A percentile compares a stretch with the other conserved stretches of the same genome.
phyloP scores from a whole-genome alignment of 37 sponge, comb jelly and placozoan genomes.

The Lycopodina hypogea region DNA sequence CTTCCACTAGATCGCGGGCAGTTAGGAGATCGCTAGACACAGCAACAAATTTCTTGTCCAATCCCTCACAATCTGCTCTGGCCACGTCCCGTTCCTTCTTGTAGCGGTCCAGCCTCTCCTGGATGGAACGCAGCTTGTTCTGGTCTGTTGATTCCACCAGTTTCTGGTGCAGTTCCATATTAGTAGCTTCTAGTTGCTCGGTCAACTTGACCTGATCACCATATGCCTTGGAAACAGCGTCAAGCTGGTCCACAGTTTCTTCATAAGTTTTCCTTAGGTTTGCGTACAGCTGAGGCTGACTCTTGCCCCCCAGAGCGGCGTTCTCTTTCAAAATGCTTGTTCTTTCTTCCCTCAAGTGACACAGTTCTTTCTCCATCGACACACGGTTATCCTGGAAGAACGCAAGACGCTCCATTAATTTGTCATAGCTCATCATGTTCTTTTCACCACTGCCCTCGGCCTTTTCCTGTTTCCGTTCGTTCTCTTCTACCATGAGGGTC shows the following conservation, averaged over 20 bases:
- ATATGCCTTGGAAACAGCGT: background rate
- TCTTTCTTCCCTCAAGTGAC: conserved; percentile 38
- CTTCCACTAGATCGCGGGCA: background rate
- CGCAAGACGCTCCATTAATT: conserved; percentile 2
- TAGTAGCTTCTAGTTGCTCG: conserved; percentile 2
- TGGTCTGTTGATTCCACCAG: conserved; percentile 26
- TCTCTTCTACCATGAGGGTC: background rate
- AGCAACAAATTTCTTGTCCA: conserved; percentile 8
- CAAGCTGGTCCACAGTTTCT: background rate
- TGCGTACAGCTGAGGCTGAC: conserved; percentile 28
- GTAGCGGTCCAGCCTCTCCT: conserved; percentile 32
- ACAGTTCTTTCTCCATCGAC: conserved; percentile 38
- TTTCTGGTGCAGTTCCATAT: conserved; percentile 33
- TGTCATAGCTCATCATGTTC: conserved; percentile 24
- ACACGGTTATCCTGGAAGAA: conserved; percentile 42
- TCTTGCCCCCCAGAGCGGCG: conserved; percentile 30
- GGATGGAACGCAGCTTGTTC: conserved; percentile 20
- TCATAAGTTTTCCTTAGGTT: conserved; percentile 31
- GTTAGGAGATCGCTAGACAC: background rate
- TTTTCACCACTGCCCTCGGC: background rate
- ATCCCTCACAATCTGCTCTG: conserved; percentile 2
- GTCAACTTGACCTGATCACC: background rate
- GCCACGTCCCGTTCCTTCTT: conserved; percentile 42
- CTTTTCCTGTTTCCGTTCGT: background rate
- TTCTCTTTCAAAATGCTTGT: conserved; percentile 26